These are phyloP conservation scores for Andrena camellia DNA, from an alignment of 2,888 invertebrate genomes.

Conservation along the genomic window DNA sequence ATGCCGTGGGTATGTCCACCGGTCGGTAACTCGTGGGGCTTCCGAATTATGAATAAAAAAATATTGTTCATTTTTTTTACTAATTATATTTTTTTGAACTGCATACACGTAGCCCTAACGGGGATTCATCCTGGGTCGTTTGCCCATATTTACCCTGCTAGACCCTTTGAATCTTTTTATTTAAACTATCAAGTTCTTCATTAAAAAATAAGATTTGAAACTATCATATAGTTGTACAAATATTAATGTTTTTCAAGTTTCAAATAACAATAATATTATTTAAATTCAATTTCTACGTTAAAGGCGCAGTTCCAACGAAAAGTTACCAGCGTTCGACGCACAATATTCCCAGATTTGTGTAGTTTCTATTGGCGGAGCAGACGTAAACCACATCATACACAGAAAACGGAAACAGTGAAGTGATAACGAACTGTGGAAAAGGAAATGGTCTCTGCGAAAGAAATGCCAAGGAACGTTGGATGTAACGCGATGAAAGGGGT, in stretches of 20 bases:
- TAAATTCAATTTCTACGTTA: neutral
- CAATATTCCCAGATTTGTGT: constrained; percentile 15
- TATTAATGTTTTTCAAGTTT: neutral
- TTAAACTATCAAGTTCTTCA: no score
- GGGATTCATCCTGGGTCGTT: no score
- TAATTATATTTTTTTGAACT: no score
- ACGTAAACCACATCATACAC: neutral
- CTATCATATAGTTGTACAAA: neutral
- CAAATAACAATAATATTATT: neutral
- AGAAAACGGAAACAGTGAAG: constrained; percentile 18
- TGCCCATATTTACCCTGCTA: no score
- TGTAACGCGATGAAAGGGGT: constrained; percentile 37
- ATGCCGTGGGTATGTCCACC: no score
- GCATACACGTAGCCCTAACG: no score
- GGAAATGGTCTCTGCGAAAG: constrained; percentile 28
- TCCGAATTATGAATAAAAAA: no score
- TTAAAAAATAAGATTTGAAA: no score
- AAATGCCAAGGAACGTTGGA: constrained; percentile 33
- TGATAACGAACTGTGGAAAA: constrained; percentile 2
- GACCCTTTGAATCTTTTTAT: no score
- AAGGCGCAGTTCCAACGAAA: neutral
- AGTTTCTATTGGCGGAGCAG: neutral
- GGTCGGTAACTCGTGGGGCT: no score
- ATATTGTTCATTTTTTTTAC: no score
- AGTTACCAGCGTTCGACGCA: no score